Base-by-base conservation (phyloP, 2,888 invertebrate genomes). In the Dendrolimus pini region DNA sequence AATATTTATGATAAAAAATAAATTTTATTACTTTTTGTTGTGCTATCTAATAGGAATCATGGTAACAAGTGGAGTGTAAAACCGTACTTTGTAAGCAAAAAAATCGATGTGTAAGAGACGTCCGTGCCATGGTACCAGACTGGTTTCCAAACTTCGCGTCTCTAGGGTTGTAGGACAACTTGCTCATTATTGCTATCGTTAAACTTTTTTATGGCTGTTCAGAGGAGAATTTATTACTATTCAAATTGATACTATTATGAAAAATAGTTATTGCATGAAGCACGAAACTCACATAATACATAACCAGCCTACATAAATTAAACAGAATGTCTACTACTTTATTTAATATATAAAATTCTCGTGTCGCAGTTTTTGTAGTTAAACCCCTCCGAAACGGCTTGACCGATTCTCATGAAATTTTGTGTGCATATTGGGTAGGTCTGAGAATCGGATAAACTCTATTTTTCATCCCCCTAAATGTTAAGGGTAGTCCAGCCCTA, bases 111-210 rank as follows among this genome's bases (percentile, higher is more conserved):
- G 65, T 30, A 66, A 77, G 89, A 64, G 85, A 85, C 67, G 70
- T 80, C 85, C 74, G 89, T 89, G 65, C 89, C 89, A 85, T 59
- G 74, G 89, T 89, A 65, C 89, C 89, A 85, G 60, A 30, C 60
- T 61, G 67, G 57, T 59, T 55, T 58, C 57, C 60, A 60, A 30
- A 65, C 69, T 65, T 71, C 67, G 77, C 74, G 78, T 70, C 72
- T 70, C 64, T 74, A 69, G 69, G 63, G 72, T 81, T 84, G 83
- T 85, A 80, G 72, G 75, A 85, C 83, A 86, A 82, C 70, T 80
- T 78, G 68, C 63, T 60, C 6, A 3, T 30, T 77, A 82, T 77
- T 69, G 74, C 74, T 60, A 78, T 75, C 73, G 72, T 83, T 73
- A 76, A 82, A 80, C 71, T 80, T 83, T 47, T 82, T 83, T 80